phyloP scores from a whole-genome alignment of 2,113 vertebrate genomes.

The Gymnobelideus leadbeateri region DNA sequence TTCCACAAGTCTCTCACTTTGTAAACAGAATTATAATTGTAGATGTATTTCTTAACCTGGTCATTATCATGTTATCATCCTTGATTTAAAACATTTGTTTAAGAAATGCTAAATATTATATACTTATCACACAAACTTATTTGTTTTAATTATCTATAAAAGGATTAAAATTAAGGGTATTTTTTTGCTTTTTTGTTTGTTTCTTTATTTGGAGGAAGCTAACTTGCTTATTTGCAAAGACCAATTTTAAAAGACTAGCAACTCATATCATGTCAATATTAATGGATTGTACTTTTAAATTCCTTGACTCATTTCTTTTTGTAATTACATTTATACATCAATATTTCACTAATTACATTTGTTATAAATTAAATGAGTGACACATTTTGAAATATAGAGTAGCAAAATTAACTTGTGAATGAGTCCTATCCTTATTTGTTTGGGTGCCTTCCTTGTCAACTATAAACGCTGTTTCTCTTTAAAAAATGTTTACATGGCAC shows the following conservation, averaged over 20 bases:
- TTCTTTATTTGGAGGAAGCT: neutral
- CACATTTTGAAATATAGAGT: neutral
- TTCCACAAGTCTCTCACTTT: neutral
- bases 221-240: neutral
- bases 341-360: neutral
- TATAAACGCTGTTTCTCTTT: neutral
- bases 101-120: neutral
- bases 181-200: neutral
- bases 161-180: neutral
- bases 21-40: neutral
- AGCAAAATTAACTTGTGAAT: neutral
- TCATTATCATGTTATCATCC: neutral
- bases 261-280: neutral
- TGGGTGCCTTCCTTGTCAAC: neutral
- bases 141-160: neutral
- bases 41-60: neutral
- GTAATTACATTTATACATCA: neutral
- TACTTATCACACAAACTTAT: neutral
- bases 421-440: neutral
- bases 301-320: neutral
- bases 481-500: neutral
- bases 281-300: neutral
- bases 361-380: neutral
- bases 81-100: neutral
- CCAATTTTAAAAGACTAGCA: neutral